Evolutionary conservation across 53 echinoderm and acorn worm genomes (phyloP), one percentile per base, ranked within the genome.

Genomic region (Arbacia lixula): DNA sequence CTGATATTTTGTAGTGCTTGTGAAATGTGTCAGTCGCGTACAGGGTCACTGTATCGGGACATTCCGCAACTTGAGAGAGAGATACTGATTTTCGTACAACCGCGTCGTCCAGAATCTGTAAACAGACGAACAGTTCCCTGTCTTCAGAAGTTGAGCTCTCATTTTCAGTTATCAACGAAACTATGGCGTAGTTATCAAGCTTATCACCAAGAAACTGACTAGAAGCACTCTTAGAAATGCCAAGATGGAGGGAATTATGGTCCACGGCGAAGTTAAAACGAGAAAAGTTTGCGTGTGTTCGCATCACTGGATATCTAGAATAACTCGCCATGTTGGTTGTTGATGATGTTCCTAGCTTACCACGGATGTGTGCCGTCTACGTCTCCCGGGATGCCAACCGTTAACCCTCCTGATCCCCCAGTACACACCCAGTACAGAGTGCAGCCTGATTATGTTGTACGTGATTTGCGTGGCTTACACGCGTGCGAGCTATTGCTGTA

Each of bases 21-120:
- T 99, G 99, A 74, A 97, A 99, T 8, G 69, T 83, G 36, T 99
- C 92, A 3, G 92, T 90, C 8, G 92, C 87, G 76, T 95, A 94
- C 31, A 99, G 72, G 9, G 94, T 90, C 27, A 99, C 60, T 3
- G 83, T 89, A 32, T 91, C 90, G 9, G 91, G 91, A 25, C 89
- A 88, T 62, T 93, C 93, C 39, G 89, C 83, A 60, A 96, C 93
- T 84, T 96, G 96, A 66, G 86, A 85, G 28, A 96, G 72, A 1
- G 96, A 91, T 26, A 96, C 88, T 36, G 91, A 89, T 50, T 79
- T 93, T 35, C 89, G 84, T 19, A 94, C 94, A 17, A 90, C 49
- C 19, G 87, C 91, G 90, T 94, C 97, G 60, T 89, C 88, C 21
- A 97, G 76, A 55, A 96, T 93, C 9, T 95, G 92, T 38, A 92